Evolutionary conservation across 2,888 invertebrate genomes (phyloP), one percentile per base, ranked within the genome.

Genomic region (Cyclophora punctaria): DNA sequence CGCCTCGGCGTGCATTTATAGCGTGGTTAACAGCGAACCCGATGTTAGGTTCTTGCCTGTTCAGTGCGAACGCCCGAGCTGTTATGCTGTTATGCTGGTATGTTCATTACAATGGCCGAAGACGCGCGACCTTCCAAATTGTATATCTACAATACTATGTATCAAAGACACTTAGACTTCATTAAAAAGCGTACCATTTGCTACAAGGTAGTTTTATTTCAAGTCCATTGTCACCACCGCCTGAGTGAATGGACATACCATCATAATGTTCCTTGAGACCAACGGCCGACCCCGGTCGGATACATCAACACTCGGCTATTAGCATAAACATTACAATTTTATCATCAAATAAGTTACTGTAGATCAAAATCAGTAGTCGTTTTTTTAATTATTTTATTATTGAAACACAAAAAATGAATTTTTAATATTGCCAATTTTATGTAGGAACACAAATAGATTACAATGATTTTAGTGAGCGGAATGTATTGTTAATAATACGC

Each of bases 11-110:
- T 54, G 59, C 58, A 57, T 57, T 57, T 59, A 56, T 41, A 52
- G 48, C 52, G 57, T 48, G 48, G 57, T 53, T 54, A 55, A 37
- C 37, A 37, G 6, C 48, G 42, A 43, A 7, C 42, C 45, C 35
- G 47, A 50, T 47, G 53, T 59, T 64, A 64, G 62, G 61, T 67
- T 61, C 56, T 64, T 64, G 66, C 57, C 68, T 64, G 62, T 59
- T 56, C 56, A 53, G 58, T 55, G 57, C 56, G 56, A 57, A 62
- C 55, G 48, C 20, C 20, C 20, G 49, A 67, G 66, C 68, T 53
- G 58, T 64, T 78, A 79, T 82, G 84, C 71, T 83, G 86, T 64
- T 78, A 79, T 82, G 84, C 71, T 83, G 86, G 87, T 86, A 87
- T 87, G 86, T 86, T 80, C 85, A 83, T 80, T 75, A 61, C 68